These are phyloP conservation scores for Cheiracanthium punctorium DNA, from an alignment of 2,888 invertebrate species.

Conservation along the genomic window DNA sequence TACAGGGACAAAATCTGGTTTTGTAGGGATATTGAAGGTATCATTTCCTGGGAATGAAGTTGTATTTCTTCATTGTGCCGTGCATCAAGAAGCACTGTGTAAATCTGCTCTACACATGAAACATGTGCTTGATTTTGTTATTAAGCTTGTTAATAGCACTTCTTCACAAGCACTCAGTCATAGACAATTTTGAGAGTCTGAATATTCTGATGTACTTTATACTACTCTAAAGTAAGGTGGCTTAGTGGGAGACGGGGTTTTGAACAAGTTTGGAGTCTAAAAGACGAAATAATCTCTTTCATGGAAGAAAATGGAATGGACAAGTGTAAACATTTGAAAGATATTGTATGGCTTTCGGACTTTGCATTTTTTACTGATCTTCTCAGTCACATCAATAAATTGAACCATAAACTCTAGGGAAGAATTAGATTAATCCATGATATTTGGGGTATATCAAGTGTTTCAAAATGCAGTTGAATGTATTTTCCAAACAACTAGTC, in stretches of 20 bases:
- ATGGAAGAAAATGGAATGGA: background rate
- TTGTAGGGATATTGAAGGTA: constrained; percentile 1
- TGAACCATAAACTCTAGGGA: too few relatives aligned
- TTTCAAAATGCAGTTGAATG: too few relatives aligned
- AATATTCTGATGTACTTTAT: constrained; percentile 3
- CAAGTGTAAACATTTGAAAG: too few relatives aligned
- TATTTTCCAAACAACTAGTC: too few relatives aligned
- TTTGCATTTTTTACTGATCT: too few relatives aligned
- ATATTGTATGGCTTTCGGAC: too few relatives aligned
- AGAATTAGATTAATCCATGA: too few relatives aligned
- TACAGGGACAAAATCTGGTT: constrained; percentile 11
- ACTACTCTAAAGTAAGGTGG: constrained; percentile 12
- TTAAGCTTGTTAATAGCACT: too few relatives aligned
- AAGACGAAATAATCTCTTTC: background rate
- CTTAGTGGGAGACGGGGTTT: constrained; percentile 11
- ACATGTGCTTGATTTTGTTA: constrained; percentile 28
- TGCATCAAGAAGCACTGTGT: constrained; percentile 29
- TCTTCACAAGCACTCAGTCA: too few relatives aligned
- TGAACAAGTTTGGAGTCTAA: constrained; percentile 45
- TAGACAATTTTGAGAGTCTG: background rate
- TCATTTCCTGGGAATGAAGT: background rate
- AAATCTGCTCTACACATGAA: constrained; percentile 25
- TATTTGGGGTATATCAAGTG: too few relatives aligned
- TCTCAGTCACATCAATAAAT: constrained; percentile 24
- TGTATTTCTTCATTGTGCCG: constrained; percentile 16